Percentiles rank a stretch among this genome's conserved stretches.
phyloP scores from a whole-genome alignment of 2,113 vertebrate genomes.

The Harpagus bidentatus region DNA sequence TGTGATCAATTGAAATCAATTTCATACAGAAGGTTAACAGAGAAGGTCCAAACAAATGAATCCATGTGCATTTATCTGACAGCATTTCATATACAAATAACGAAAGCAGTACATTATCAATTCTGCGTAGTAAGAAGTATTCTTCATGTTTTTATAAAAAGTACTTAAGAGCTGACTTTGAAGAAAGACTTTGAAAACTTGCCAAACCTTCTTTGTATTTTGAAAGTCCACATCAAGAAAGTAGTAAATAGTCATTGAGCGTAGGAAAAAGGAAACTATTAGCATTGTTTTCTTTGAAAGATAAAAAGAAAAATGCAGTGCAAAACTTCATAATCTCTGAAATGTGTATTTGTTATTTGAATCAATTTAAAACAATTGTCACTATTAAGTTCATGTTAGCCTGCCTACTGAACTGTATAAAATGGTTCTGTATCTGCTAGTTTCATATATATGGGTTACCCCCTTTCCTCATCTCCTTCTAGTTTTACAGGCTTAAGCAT shows the following conservation, averaged over 20 bases:
- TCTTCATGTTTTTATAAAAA: slow-evolving; percentile 77
- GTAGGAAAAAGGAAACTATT: slow-evolving; percentile 87
- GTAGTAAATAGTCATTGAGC: slow-evolving; percentile 76
- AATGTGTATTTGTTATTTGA: slow-evolving; percentile 80
- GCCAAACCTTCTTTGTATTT: slow-evolving; percentile 83
- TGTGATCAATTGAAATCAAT: slow-evolving; percentile 72
- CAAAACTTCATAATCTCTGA: slow-evolving; percentile 80
- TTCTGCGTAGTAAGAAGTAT: slow-evolving; percentile 70
- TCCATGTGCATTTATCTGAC: slow-evolving; percentile 64
- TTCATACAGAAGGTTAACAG: slow-evolving; percentile 67
- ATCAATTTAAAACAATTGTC: slow-evolving; percentile 75
- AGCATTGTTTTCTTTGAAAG: slow-evolving; percentile 84
- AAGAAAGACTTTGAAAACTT: slow-evolving; percentile 80
- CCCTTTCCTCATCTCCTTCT: slow-evolving; percentile 2
- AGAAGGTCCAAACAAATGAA: slow-evolving; percentile 64
- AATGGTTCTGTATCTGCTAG: slow-evolving; percentile 60
- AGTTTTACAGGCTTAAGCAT: slow-evolving; percentile 31
- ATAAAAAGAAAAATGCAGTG: slow-evolving; percentile 78
- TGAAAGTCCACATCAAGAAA: slow-evolving; percentile 81
- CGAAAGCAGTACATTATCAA: slow-evolving; percentile 70
- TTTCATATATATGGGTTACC: slow-evolving; percentile 26
- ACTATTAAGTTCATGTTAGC: slow-evolving; percentile 60
- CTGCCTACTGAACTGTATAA: slow-evolving; percentile 61
- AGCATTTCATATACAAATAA: slow-evolving; percentile 73
- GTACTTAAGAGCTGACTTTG: slow-evolving; percentile 77